Base-by-base conservation (phyloP, 2,888 invertebrate genomes). In the Drosophila mettleri region DNA sequence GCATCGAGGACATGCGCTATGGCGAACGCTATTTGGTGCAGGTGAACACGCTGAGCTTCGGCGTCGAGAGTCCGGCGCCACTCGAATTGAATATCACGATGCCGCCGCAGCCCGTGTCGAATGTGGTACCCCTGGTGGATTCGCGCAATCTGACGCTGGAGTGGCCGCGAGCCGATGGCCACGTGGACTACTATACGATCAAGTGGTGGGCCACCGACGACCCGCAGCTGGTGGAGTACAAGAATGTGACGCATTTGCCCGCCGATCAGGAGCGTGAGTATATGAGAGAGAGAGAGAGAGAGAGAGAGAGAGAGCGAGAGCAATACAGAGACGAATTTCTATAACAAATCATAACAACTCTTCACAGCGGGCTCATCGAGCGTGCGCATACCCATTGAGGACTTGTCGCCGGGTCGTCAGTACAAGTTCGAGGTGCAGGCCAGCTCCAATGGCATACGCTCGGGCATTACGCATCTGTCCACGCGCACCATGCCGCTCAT, bases 111-210 rank as follows among this genome's bases (percentile, higher is more conserved):
- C 95, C 97, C 3, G 96, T 97, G n/a, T 94, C 95, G 27, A 96
- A 97, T 91, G 95, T 98, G 74, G 95, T 95, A 52, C 95, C 95
- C 31, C 92, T 97, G 73, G 95, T 96, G 52, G 98, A 97, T 92
- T 97, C 98, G 1, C 96, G 96, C 68, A 98, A 98, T 92, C 95
- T 98, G 45, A 97, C 98, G 22, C 93, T 98, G 74, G 97, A 97
- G 92, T 98, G 98, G 97, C 95, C 96, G n/a, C 94, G 96, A 43
- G 97, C 97, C 1, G 95, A 95, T 87, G 98, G 98, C 3, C 94
- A 97, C 79, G 96, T 98, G 33, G 97, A 98, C 91, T 94, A 94
- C 65, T 98, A 97, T 92, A 94, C 94, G 55, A 94, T 97, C 55
- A 94, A 94, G 76, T 98, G 97, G 96, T 94, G 95, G 95, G 93